Base-by-base conservation (phyloP, 2,888 invertebrate genomes). In the Taphrorychus bicolor region DNA sequence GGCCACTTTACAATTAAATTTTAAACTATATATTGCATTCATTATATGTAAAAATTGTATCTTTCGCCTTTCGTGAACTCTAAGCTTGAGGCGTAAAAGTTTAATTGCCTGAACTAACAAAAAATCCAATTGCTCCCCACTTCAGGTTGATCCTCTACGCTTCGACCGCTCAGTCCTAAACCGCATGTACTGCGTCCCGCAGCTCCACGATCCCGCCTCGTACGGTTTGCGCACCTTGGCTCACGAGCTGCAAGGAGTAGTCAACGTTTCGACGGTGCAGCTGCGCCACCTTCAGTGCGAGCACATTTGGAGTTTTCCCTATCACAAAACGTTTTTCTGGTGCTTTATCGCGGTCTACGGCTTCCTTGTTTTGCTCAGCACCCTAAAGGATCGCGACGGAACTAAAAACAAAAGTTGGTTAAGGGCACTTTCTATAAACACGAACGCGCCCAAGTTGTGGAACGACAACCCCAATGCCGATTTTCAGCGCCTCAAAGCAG, bases 401-500 rank as follows among this genome's bases (percentile, higher is more conserved):
- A 16, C 9, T 42, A n/a, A 11, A 14, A 42, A n/a, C 5, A n/a
- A 16, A n/a, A 11, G 32, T 14, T 53, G 53, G 53, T 5, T 11
- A n/a, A 9, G 14, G 11, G 24, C 1, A 9, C 40, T 56, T 18
- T 56, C 56, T 14, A 5, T 56, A 7, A 56, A 14, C 7, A 5
- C 11, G 32, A 56, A 32, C 2, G 40, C 11, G 4, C 40, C 19
- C 9, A 56, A 56, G 16, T 17, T 56, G 5, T 41, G 19, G 14
- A n/a, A 18, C 11, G 3, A 56, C 17, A 41, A 41, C 17, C 18
- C 18, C 40, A 17, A 9, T 16, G 1, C 5, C 5, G 56, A 56
- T 17, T 59, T 59, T 51, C 59, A 32, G 40, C 16, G 48, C 4
- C 14, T 59, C 18, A 59, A 51, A 11, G 16, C 59, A 3, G 19